phyloP scores from a whole-genome alignment of 2,888 invertebrate genomes.

The Lasius fuliginosus region DNA sequence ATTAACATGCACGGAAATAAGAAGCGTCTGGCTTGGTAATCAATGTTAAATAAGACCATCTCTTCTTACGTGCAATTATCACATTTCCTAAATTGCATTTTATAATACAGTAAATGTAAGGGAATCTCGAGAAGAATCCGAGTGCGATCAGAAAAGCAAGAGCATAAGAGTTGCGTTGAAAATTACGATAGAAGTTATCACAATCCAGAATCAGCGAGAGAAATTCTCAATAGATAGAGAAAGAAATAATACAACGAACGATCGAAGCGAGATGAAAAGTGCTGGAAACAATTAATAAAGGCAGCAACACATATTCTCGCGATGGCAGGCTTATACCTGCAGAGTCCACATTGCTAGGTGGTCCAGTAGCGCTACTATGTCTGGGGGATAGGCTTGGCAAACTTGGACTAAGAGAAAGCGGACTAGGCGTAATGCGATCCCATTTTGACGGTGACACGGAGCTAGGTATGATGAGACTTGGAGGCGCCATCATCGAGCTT shows the following conservation, averaged over 20 bases:
- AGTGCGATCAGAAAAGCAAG: background rate
- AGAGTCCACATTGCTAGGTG: slow-evolving; percentile 84
- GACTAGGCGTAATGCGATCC: slow-evolving; percentile 87
- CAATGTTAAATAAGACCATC: background rate
- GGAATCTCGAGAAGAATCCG: slow-evolving; percentile 34
- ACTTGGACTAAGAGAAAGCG: slow-evolving; percentile 88
- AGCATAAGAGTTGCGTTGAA: background rate
- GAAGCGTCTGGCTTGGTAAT: background rate
- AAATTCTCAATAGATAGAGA: background rate
- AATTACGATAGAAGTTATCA: slow-evolving; percentile 7
- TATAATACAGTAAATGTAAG: background rate
- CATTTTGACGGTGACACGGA: slow-evolving; percentile 83
- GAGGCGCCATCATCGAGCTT: slow-evolving; percentile 65
- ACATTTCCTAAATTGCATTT: slow-evolving; percentile 12
- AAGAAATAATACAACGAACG: background rate
- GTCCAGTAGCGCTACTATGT: slow-evolving; percentile 83
- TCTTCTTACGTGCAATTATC: background rate
- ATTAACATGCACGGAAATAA: background rate
- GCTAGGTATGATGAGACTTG: slow-evolving; percentile 82
- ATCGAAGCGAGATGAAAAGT: slow-evolving; percentile 33
- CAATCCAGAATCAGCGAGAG: background rate
- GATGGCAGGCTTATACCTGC: slow-evolving; percentile 80
- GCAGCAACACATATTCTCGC: slow-evolving; percentile 18
- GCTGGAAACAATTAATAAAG: slow-evolving; percentile 11
- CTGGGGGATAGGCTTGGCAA: slow-evolving; percentile 88